These are phyloP conservation scores for Xiphophorus couchianus DNA, from an alignment of 2,113 vertebrate genomes.

Conservation along the genomic window DNA sequence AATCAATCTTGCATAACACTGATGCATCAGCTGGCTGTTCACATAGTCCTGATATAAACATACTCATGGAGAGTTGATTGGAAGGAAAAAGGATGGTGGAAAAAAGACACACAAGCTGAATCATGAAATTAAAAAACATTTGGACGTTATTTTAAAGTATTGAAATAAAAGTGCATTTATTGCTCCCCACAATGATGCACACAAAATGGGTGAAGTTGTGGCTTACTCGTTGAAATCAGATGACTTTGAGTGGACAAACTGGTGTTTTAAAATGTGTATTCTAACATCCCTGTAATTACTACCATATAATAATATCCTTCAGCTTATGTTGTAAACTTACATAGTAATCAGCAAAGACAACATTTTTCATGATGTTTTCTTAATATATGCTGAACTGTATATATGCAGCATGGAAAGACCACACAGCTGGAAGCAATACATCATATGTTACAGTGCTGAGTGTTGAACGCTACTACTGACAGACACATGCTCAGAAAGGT, in stretches of 20 bases:
- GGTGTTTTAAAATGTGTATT: constrained; percentile 11
- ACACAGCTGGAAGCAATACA: constrained; percentile 63
- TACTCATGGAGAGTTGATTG: neutral
- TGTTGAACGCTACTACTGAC: constrained; percentile 59
- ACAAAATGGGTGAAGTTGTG: constrained; percentile 8
- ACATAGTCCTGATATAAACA: neutral
- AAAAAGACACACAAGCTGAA: neutral
- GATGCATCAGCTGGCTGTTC: too few species aligned
- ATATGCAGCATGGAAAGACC: constrained; percentile 6
- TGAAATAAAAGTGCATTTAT: neutral
- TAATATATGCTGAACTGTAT: constrained; percentile 13
- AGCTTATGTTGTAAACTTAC: neutral
- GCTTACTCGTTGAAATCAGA: constrained; percentile 38
- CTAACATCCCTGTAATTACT: constrained; percentile 20
- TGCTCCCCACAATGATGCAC: neutral
- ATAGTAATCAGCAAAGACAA: neutral
- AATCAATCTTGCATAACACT: neutral
- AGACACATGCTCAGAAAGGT: constrained; percentile 35
- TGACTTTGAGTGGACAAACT: constrained; percentile 36
- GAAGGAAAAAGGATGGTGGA: neutral
- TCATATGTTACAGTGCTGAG: constrained; percentile 44
- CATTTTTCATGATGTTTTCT: constrained; percentile 18
- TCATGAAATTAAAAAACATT: neutral
- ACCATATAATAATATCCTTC: constrained; percentile 7
- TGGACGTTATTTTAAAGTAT: neutral